Evolutionary conservation across 1,140 invertebrate genomes (phyloP).

Genomic region (Diachasmimorpha longicaudata): DNA sequence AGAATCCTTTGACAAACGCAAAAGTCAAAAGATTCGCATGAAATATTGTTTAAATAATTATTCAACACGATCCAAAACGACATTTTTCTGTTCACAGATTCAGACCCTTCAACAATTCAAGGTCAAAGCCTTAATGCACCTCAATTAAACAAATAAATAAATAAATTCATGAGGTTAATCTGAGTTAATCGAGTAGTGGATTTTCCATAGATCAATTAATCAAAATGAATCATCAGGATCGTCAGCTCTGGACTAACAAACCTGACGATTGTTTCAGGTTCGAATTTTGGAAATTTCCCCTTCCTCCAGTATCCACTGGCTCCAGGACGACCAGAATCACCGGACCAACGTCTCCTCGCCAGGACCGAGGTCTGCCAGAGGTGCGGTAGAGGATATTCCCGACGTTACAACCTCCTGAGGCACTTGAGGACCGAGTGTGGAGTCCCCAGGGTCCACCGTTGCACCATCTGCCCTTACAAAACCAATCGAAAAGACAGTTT

Average conservation of each 20-base stretch:
- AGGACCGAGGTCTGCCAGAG: constrained; percentile 39
- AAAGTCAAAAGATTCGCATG: too few relatives aligned
- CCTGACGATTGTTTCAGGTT: neutral
- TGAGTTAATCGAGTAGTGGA: too few relatives aligned
- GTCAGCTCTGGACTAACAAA: neutral
- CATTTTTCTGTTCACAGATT: too few relatives aligned
- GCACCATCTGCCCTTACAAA: constrained; percentile 48
- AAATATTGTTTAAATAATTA: too few relatives aligned
- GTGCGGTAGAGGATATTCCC: constrained; percentile 48
- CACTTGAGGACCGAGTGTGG: constrained; percentile 58
- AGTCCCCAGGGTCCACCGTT: constrained; percentile 48
- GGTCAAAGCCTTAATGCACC: too few relatives aligned
- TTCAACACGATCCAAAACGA: too few relatives aligned
- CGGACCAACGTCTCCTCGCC: constrained; percentile 8
- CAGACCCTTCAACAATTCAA: too few relatives aligned
- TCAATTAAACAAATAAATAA: too few relatives aligned
- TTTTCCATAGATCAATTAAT: too few relatives aligned
- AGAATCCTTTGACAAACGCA: too few relatives aligned
- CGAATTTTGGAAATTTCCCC: neutral
- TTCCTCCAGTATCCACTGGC: neutral
- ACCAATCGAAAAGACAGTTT: constrained; percentile 57
- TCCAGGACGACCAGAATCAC: neutral
- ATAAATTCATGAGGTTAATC: too few relatives aligned
- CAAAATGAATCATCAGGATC: too few relatives aligned
- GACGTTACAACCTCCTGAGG: constrained; percentile 46